These are phyloP conservation scores for Diplodus puntazzo DNA, from an alignment of 2,797 vertebrate species.

Conservation along the genomic window DNA sequence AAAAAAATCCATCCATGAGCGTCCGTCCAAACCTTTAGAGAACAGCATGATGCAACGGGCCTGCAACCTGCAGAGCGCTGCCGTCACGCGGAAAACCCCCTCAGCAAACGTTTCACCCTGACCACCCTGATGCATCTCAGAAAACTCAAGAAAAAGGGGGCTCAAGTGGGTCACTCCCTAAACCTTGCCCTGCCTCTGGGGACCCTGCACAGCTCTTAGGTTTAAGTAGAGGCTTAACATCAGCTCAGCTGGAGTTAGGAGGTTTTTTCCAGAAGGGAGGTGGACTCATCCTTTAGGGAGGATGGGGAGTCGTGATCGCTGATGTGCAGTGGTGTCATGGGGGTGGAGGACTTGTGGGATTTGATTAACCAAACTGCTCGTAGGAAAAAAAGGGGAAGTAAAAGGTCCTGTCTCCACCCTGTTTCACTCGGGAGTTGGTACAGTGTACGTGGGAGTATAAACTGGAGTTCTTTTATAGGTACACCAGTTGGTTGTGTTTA, in stretches of 20 bases:
- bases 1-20: conserved; percentile 48
- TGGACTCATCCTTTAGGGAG: conserved; percentile 7
- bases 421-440: neutral
- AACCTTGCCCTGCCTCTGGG: conserved; percentile 12
- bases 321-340: conserved; percentile 18
- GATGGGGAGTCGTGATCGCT: conserved; percentile 7
- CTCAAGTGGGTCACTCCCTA: conserved; percentile 5
- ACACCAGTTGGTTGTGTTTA: too few species aligned
- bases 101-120: conserved; percentile 3
- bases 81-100: conserved; percentile 37
- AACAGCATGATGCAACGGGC: conserved; percentile 75
- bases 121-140: conserved; percentile 18
- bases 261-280: conserved; percentile 4
- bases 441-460: neutral
- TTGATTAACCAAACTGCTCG: conserved; percentile 21
- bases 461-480: too few species aligned
- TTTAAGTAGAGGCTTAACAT: neutral
- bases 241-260: conserved; percentile 1
- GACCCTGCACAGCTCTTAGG: neutral
- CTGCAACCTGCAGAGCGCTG: conserved; percentile 64
- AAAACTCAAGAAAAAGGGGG: conserved; percentile 3
- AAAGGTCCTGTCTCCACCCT: conserved; percentile 25
- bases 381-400: conserved; percentile 1
- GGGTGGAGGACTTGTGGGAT: conserved; percentile 20
- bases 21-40: conserved; percentile 53